Evolutionary conservation across 2,797 vertebrate genomes (phyloP).

Genomic region (Dermochelys coriacea): DNA sequence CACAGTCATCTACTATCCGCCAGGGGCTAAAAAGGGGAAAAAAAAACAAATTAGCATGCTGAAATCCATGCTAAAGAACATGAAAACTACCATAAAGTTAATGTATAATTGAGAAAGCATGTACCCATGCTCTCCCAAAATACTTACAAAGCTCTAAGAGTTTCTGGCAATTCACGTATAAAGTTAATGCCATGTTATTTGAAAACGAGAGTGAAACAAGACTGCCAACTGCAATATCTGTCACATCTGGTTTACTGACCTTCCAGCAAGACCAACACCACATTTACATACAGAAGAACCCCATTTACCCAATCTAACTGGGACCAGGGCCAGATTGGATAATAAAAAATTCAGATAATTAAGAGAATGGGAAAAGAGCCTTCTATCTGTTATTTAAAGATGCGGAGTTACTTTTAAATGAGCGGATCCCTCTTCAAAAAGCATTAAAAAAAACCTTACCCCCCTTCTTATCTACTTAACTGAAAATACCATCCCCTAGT

Average conservation of each 20-base stretch:
- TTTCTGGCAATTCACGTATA: neutral
- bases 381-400: neutral
- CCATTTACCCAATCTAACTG: neutral
- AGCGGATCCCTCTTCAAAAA: neutral
- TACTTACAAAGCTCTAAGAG: neutral
- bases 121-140: neutral
- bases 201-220: fast-evolving
- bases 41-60: neutral
- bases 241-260: neutral
- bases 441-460: no score
- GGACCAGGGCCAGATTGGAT: neutral
- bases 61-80: neutral
- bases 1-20: constrained; percentile 98
- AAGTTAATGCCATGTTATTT: neutral
- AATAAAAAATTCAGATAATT: neutral
- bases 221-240: fast-evolving
- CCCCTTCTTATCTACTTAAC: no score
- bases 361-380: neutral
- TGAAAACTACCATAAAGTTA: neutral
- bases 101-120: no score
- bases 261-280: neutral
- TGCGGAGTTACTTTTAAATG: neutral
- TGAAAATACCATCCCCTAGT: no score
- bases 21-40: constrained; percentile 86
- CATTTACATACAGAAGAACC: neutral